These are phyloP conservation scores for Paracyclopina nana DNA, from an alignment of 1,140 invertebrate species.

Conservation along the genomic window DNA sequence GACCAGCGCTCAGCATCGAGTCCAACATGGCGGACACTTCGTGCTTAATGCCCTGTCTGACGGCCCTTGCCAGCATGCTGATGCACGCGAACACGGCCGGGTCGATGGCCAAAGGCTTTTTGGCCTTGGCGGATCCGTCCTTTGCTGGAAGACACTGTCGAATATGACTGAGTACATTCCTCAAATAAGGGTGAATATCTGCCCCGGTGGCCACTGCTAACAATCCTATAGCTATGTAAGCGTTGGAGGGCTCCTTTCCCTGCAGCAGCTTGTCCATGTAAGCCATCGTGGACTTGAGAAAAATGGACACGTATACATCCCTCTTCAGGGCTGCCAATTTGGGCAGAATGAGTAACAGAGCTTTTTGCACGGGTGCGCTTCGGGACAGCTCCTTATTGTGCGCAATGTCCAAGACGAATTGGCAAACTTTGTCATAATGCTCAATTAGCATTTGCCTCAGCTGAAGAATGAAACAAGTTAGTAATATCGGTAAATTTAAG, in stretches of 20 bases:
- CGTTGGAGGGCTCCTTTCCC: slow-evolving; percentile 44
- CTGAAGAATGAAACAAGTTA: neutral
- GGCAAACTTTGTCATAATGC: slow-evolving; percentile 61
- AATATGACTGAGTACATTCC: slow-evolving; percentile 67
- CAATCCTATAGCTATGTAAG: slow-evolving; percentile 73
- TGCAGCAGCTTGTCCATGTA: slow-evolving; percentile 19
- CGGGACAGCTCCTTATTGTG: slow-evolving; percentile 27
- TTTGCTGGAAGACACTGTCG: slow-evolving; percentile 51
- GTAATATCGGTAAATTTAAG: neutral
- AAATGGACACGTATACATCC: slow-evolving; percentile 38
- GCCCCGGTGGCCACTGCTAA: slow-evolving; percentile 71
- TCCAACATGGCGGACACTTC: slow-evolving; percentile 72
- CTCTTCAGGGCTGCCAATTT: slow-evolving; percentile 78
- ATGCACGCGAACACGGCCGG: slow-evolving; percentile 83
- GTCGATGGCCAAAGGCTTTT: slow-evolving; percentile 39
- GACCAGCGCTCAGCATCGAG: slow-evolving; percentile 53
- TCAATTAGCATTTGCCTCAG: slow-evolving; percentile 54
- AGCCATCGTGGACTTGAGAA: slow-evolving; percentile 18
- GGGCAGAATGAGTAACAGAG: slow-evolving; percentile 69
- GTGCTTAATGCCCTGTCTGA: slow-evolving; percentile 39
- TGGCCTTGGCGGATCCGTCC: slow-evolving; percentile 22
- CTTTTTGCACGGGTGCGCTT: slow-evolving; percentile 63
- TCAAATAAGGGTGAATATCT: slow-evolving; percentile 54
- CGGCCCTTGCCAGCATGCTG: slow-evolving; percentile 69
- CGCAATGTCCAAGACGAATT: slow-evolving; percentile 45